A percentile compares a stretch with the other conserved stretches of the same genome.
Evolutionary conservation across 1,140 invertebrate species (phyloP).

Genomic region (Uloborus diversus): DNA sequence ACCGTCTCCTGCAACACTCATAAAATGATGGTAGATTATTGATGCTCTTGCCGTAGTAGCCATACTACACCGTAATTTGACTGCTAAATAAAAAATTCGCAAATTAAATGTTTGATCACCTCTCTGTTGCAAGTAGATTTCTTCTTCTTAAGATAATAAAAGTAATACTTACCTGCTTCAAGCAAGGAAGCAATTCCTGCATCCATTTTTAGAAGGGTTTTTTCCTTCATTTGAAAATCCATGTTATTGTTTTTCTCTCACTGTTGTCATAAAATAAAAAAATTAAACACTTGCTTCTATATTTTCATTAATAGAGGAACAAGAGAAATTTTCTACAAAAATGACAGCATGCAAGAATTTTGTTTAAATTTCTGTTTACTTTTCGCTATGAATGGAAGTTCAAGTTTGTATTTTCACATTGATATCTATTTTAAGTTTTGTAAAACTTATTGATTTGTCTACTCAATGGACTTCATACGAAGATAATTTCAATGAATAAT

Average conservation of each 20-base stretch:
- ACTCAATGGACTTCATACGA: too few relatives aligned
- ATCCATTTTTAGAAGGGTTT: background rate
- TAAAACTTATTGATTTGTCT: too few relatives aligned
- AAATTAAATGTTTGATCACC: background rate
- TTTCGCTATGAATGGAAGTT: too few relatives aligned
- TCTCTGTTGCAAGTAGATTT: background rate
- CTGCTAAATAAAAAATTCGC: background rate
- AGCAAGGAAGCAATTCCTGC: background rate
- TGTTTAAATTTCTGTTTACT: background rate
- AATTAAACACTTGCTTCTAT: background rate
- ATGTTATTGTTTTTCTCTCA: background rate
- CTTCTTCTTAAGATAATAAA: background rate
- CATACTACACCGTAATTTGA: background rate
- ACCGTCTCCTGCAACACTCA: background rate
- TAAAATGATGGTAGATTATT: conserved; percentile 9
- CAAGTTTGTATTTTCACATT: too few relatives aligned
- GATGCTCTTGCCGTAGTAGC: background rate
- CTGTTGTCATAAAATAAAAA: background rate
- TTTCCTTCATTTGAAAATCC: background rate
- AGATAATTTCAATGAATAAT: too few relatives aligned
- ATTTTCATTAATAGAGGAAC: background rate
- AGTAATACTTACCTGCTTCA: conserved; percentile 11
- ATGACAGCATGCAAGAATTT: background rate
- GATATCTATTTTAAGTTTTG: too few relatives aligned
- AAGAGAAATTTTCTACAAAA: background rate